These are phyloP conservation scores for Hirundichthys speculiger DNA, from an alignment of 2,113 vertebrate genomes.

Conservation along the genomic window DNA sequence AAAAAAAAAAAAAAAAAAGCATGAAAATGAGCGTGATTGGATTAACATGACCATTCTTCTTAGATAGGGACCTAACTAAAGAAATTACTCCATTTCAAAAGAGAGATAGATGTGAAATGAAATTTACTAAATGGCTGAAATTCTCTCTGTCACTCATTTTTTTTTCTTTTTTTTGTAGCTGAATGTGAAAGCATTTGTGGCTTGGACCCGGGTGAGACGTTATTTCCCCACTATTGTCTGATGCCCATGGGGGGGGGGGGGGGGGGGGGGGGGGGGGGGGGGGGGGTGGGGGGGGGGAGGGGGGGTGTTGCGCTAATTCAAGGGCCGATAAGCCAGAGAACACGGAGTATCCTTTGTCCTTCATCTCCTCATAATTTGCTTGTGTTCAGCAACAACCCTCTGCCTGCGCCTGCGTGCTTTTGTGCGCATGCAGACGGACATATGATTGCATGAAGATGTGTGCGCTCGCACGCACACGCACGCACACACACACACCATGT, in stretches of 20 bases:
- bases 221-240: constrained; percentile 73
- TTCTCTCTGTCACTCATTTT: neutral
- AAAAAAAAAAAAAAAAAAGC: constrained; percentile 5
- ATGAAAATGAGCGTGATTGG: constrained; percentile 73
- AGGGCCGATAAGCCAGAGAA: constrained; percentile 75
- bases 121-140: constrained; percentile 38
- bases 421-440: neutral
- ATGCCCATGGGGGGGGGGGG: constrained; percentile 51
- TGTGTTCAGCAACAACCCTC: constrained; percentile 76
- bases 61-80: constrained; percentile 53
- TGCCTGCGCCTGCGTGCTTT: constrained; percentile 24
- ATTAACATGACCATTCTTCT: constrained; percentile 60
- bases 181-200: constrained; percentile 41
- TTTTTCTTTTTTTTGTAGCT: neutral
- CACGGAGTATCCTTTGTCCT: constrained; percentile 74
- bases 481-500: neutral
- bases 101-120: constrained; percentile 52
- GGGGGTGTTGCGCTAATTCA: constrained; percentile 75
- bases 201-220: constrained; percentile 66
- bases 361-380: constrained; percentile 72
- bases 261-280: constrained; percentile 61
- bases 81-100: constrained; percentile 57
- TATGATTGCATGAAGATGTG: constrained; percentile 3
- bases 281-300: constrained; percentile 51
- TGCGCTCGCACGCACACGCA: neutral